phyloP scores from a whole-genome alignment of 2,113 vertebrate genomes.

The Gobius niger region DNA sequence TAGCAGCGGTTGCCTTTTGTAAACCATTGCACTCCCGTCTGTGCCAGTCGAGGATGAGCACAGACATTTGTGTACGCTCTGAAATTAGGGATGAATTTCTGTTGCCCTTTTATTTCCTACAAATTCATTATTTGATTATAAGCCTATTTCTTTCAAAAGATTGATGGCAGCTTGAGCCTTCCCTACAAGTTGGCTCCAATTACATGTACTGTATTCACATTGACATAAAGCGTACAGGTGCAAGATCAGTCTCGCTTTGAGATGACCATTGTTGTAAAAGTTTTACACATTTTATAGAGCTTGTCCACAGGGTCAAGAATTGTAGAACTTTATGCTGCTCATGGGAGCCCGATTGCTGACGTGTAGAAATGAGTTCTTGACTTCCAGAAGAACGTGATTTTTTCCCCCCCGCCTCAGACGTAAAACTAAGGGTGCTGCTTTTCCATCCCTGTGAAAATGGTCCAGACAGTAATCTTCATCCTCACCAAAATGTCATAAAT shows the following conservation, averaged over 20 bases:
- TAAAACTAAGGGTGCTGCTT: background rate
- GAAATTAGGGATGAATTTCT: too few species aligned
- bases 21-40: too few species aligned
- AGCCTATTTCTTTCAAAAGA: too few species aligned
- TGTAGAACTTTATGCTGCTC: constrained; percentile 43
- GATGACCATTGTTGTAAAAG: constrained; percentile 40
- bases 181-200: background rate
- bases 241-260: constrained; percentile 26
- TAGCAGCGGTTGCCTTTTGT: too few species aligned
- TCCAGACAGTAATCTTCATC: background rate
- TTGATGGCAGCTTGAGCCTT: background rate
- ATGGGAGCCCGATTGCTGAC: constrained; percentile 18
- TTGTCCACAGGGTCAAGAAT: constrained; percentile 33
- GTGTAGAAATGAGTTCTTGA: constrained; percentile 33
- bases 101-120: too few species aligned
- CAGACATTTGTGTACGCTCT: too few species aligned
- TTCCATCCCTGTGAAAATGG: background rate
- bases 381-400: constrained; percentile 27
- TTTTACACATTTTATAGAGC: constrained; percentile 41
- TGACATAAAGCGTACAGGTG: constrained; percentile 5
- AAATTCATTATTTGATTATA: too few species aligned
- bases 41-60: too few species aligned
- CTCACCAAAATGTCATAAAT: too few species aligned
- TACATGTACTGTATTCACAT: background rate
- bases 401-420: background rate